Conservation (phyloP, 2,797 vertebrate species). For the Hippocampus kuda region DNA sequence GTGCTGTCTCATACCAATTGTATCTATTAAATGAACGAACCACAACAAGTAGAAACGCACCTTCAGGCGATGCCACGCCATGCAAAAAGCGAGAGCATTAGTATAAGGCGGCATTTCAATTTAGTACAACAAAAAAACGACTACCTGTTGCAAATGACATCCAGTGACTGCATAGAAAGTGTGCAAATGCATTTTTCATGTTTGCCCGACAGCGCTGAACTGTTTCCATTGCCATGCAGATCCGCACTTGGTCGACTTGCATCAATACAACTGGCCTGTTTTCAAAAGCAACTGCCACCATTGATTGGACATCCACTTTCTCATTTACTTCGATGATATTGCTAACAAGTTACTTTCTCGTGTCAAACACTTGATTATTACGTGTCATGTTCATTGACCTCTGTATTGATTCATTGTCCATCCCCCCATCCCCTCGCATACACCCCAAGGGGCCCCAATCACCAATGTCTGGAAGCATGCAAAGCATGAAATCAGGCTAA, state of each 20-base stretch:
- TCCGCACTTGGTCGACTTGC: neutral
- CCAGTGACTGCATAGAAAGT: too few species aligned
- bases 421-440: neutral
- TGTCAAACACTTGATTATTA: slow-evolving; percentile 37
- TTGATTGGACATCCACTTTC: slow-evolving; percentile 10
- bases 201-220: neutral
- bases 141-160: too few species aligned
- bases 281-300: slow-evolving; percentile 1
- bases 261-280: neutral
- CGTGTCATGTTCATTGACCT: slow-evolving; percentile 48
- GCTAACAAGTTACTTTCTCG: slow-evolving; percentile 12
- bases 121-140: too few species aligned
- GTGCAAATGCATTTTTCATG: neutral
- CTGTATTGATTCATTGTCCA: slow-evolving; percentile 40
- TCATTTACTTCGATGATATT: slow-evolving; percentile 19
- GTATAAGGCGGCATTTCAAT: too few species aligned
- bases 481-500: neutral
- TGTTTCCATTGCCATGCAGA: neutral
- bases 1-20: too few species aligned
- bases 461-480: neutral
- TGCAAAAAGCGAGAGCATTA: too few species aligned
- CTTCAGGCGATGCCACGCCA: too few species aligned
- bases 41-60: too few species aligned
- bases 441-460: neutral
- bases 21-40: too few species aligned